Evolutionary conservation across 2,797 vertebrate species (phyloP), one percentile per base, ranked within the genome.

Genomic region (Crocidura indochinensis): DNA sequence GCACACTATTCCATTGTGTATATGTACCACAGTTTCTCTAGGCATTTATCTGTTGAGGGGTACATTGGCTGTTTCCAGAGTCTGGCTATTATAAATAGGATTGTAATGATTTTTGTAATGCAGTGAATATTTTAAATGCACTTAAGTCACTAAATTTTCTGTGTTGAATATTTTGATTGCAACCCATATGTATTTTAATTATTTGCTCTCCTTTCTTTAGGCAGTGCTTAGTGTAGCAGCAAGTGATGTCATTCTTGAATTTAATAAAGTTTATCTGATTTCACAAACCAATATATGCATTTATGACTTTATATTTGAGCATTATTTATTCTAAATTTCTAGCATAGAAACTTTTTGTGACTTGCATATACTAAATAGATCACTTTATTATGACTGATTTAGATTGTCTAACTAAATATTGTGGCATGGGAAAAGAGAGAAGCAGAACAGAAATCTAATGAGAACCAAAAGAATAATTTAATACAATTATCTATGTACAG

Each of bases 371-470:
- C 44, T 73, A 69, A 82, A 44, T 81, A 20, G 76, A 92, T 49
- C 8, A 24, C 0, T 49, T 76, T 38, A 3, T 38, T 38, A 71
- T 46, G 26, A 62, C 49, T 69, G 60, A 27, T 29, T 86, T 82
- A 22, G 73, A 60, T 27, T 73, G 15, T 91, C 11, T 77, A 89
- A 62, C 67, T 73, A 72, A 86, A 60, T 69, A 4, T 5, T 82
- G 19, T 51, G 22, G 11, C 15, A 60, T 20, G 7, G 15, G 56
- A 31, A 12, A 17, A 9, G 20, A 8, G 12, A 38, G n/a, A 31
- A 27, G 78, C 8, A 24, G 44, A 1, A 1, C 1, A 44, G 12
- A 7, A 82, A 24, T 65, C 7, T 26, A 2, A 27, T 81, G 56
- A 75, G 1, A 69, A 60, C 26, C 49, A 3, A 24, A 6, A 68